A percentile compares a stretch with the other conserved stretches of the same genome.
Conservation (phyloP, 2,113 vertebrate species). For the Naja naja region DNA sequence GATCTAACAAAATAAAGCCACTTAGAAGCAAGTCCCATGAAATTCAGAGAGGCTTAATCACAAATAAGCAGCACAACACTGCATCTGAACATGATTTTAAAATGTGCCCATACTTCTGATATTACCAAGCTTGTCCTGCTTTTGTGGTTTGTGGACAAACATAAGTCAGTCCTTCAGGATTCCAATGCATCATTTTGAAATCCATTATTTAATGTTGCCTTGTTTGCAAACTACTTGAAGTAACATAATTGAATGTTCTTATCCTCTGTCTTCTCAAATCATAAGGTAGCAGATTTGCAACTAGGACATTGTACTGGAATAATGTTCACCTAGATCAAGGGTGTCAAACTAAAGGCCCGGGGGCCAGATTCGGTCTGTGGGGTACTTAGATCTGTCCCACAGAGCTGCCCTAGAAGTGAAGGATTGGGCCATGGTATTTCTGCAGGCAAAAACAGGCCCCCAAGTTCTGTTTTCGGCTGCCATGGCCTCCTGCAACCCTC, state of each 20-base stretch:
- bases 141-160: neutral
- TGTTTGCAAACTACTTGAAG: constrained; percentile 35
- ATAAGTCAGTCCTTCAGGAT: neutral
- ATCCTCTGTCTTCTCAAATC: neutral
- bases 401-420: too few species aligned
- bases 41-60: neutral
- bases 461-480: too few species aligned
- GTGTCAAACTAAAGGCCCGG: too few species aligned
- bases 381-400: too few species aligned
- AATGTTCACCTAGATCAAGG: neutral
- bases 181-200: constrained; percentile 16
- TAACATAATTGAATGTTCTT: constrained; percentile 30
- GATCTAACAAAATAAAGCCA: neutral
- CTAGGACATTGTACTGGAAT: neutral
- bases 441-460: too few species aligned
- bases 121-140: neutral
- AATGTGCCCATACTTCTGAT: neutral
- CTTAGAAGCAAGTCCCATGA: neutral
- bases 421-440: too few species aligned
- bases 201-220: constrained; percentile 5
- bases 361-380: too few species aligned
- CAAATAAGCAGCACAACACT: neutral
- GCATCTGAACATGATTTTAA: neutral
- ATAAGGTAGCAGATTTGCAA: neutral
- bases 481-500: too few species aligned